Base-by-base conservation (phyloP, 2,888 invertebrate genomes). In the Lapara coniferarum region DNA sequence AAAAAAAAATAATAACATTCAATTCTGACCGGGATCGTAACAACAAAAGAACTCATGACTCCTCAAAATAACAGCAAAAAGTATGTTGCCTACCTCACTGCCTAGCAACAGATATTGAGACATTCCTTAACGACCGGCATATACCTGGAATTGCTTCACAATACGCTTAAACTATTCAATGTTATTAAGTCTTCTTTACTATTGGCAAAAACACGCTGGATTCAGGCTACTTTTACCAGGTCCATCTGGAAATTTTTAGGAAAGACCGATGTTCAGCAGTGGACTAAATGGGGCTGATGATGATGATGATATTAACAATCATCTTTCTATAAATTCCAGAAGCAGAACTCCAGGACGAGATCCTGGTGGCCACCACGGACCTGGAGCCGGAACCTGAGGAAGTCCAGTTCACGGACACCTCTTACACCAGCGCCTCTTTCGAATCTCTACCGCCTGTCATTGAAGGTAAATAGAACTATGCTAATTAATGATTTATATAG, bases 351-450 rank as follows among this genome's bases (percentile, higher is more conserved):
- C 84, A 77, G 51, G 88, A 87, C 8, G 91, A 91, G 73, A 73
- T 77, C 0, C 76, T 87, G 53, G 69, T 89, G 76, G 78, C 78
- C 10, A 81, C 86, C 2, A 86, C 86, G 1, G 87, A 91, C 19
- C 73, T 88, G 72, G 91, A 89, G 49, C 83, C 81, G 0, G 89
- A 87, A 10, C 84, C 82, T 0, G 89, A 87, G 44, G 92, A 91
- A 55, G 75, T 90, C 0, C 91, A 93, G 74, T 94, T 78, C 76
- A 93, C 92, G 0, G 93, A 92, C 12, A 92, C 92, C 0, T 93
- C 91, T 0, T 92, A 93, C 75, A 91, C 90, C 70, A 92, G 92
- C 73, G 92, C 92, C 1, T 91, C 92, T 0, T 92, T 89, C 66
- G 93, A 93, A 66, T 85, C 85, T 0, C 67, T 92, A 0, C 92